Conservation (phyloP, 2,113 vertebrate genomes). For the Zapus hudsonius region DNA sequence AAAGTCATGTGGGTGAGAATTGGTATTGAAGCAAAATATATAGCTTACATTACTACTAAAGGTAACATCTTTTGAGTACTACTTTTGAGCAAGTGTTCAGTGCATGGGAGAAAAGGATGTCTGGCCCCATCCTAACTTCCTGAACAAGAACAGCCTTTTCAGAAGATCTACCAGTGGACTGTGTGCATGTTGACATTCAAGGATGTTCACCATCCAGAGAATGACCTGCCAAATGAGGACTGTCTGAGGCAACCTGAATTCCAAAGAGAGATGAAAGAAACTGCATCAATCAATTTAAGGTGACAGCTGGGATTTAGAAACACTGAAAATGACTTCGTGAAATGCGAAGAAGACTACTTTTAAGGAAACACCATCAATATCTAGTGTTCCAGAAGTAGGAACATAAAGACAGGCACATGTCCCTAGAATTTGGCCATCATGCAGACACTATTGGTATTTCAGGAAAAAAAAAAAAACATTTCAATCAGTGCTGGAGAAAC, state of each 20-base stretch:
- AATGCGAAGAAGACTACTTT: neutral
- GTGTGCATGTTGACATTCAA: neutral
- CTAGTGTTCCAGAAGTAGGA: neutral
- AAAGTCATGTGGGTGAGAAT: too few relatives aligned
- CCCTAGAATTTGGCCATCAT: neutral
- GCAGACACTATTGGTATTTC: neutral
- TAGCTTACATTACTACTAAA: too few relatives aligned
- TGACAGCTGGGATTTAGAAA: neutral
- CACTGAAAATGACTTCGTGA: neutral
- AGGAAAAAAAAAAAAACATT: neutral
- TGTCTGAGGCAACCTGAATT: neutral
- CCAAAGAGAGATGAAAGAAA: neutral
- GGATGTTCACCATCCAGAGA: neutral
- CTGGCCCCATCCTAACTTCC: neutral
- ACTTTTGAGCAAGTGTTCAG: neutral
- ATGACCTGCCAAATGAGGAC: neutral
- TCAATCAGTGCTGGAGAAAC: neutral
- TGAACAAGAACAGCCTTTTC: neutral
- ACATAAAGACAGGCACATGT: neutral
- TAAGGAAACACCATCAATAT: neutral
- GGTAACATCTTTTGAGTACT: neutral
- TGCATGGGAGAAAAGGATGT: neutral
- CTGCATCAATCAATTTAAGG: neutral
- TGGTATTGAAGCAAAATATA: too few relatives aligned
- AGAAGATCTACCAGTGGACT: neutral